Base-by-base conservation (phyloP, 1,140 invertebrate genomes). In the Bombus superbus region DNA sequence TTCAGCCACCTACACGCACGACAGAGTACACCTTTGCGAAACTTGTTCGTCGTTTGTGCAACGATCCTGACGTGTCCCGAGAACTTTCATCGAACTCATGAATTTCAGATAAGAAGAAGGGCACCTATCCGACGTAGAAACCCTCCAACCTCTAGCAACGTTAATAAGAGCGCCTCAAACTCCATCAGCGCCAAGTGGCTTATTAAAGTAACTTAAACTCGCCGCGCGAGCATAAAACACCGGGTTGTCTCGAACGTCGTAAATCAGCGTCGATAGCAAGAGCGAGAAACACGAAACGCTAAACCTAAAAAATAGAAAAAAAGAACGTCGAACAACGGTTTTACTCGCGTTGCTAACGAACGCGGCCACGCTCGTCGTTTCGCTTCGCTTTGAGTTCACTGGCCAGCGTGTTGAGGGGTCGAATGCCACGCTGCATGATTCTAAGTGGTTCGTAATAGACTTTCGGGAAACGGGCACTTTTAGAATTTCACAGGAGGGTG, bases 381-480 rank as follows among this genome's bases (percentile, higher is more conserved):
- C 32, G 32, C 32, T 32, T 32, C 59, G 64, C 81, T 66, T 38
- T 32, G 88, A 68, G 83, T 88, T 81, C 87, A 88, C 64, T 79
- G 85, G 80, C 86, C 83, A 80, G 15, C 13, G 57, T 79, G 71
- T n/a, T 42, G 72, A 86, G 74, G 64, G 75, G 83, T 47, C 74
- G 83, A 86, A 88, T 89, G 78, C 87, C 87, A 83, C 44, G 79
- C 66, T 75, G 86, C 81, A 84, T 90, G 89, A 90, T 83, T 85
- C 86, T 64, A 83, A 88, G 89, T 81, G 89, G 83, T 90, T 89
- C 83, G 47, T 90, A 91, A 91, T 91, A 90, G 89, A 91, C 89
- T 91, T 91, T 91, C 89, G 69, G 79, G 89, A 90, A 91, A 86
- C 77, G 35, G 77, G 86, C 81, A 89, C 81, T 84, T 90, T 91